Base-by-base conservation (phyloP, 2,888 invertebrate genomes). In the Ichneumoninae sp. region DNA sequence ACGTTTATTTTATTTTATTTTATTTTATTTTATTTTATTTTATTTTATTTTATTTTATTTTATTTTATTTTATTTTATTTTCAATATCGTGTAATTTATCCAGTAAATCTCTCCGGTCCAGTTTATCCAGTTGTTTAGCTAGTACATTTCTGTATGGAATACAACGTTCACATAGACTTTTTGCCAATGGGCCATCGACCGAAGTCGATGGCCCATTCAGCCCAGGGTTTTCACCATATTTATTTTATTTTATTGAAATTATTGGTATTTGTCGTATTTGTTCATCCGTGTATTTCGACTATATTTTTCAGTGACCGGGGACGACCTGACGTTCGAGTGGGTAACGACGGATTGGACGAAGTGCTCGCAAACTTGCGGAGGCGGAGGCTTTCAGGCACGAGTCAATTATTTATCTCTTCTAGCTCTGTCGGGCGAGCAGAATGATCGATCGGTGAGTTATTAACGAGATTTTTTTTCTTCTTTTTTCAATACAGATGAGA, bases 281-380 rank as follows among this genome's bases (percentile, higher is more conserved):
- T 26, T 40, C 8, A 26, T 30, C 33, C 33, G 33, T 22, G 36
- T 73, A 6, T 33, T 10, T 44, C 36, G 47, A 26, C n/a, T 22
- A 73, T 54, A 54, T 54, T 54, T 78, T 71, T 36, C 77, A 88
- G 66, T 86, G 83, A 89, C 89, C 73, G 88, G 88, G 36, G 90
- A 91, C 22, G 89, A 95, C 89, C 90, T 96, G 87, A 94, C 96
- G 89, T 98, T 97, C 92, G 96, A 96, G 87, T 98, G 98, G 98
- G 95, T 96, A 91, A 95, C 96, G 13, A 96, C 97, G 0, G 96
- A 97, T 10, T 99, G 98, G 98, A 97, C 98, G 0, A 95, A 96
- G 16, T 98, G 98, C 92, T 97, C 97, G 1, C 96, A 97, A 87
- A 96, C 96, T 0, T 98, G 98, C 90, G 97, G 97, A 0, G 96